A percentile compares a stretch with the other conserved stretches of the same genome.
phyloP scores from a whole-genome alignment of 1,140 invertebrate species.

The Apis cerana region DNA sequence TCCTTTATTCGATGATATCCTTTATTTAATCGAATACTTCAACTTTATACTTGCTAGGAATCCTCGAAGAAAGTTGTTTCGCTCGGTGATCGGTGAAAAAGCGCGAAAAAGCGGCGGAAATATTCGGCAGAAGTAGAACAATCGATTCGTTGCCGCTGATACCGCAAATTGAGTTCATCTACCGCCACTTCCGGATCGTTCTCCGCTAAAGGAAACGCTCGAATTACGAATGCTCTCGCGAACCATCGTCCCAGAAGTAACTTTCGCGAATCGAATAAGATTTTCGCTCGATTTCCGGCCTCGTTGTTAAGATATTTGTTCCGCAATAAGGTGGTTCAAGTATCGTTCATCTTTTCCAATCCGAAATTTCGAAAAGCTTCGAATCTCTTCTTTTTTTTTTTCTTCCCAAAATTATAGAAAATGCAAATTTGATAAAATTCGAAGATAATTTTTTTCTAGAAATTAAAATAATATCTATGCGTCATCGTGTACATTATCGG shows the following conservation, averaged over 20 bases:
- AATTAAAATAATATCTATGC: too few species aligned
- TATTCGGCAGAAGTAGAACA: neutral
- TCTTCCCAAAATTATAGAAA: neutral
- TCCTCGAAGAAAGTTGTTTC: too few species aligned
- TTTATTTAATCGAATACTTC: too few species aligned
- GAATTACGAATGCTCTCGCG: constrained; percentile 5
- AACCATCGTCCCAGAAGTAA: neutral
- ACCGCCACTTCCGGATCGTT: neutral
- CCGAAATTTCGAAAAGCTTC: too few species aligned
- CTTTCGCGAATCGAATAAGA: neutral
- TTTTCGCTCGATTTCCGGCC: constrained; percentile 1
- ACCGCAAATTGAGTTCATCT: constrained; percentile 11
- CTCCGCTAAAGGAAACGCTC: neutral
- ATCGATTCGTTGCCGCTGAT: constrained; percentile 5
- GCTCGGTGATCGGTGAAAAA: neutral
- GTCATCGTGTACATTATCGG: too few species aligned
- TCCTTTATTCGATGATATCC: too few species aligned
- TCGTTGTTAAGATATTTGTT: constrained; percentile 2
- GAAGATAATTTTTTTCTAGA: too few species aligned
- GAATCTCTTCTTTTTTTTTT: too few species aligned
- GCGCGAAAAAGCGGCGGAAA: neutral
- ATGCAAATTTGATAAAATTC: too few species aligned
- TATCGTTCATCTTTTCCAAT: neutral
- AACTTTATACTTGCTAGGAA: too few species aligned
- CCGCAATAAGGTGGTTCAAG: neutral